phyloP scores from a whole-genome alignment of 1,140 invertebrate genomes.

The Lysiphlebus fabarum region DNA sequence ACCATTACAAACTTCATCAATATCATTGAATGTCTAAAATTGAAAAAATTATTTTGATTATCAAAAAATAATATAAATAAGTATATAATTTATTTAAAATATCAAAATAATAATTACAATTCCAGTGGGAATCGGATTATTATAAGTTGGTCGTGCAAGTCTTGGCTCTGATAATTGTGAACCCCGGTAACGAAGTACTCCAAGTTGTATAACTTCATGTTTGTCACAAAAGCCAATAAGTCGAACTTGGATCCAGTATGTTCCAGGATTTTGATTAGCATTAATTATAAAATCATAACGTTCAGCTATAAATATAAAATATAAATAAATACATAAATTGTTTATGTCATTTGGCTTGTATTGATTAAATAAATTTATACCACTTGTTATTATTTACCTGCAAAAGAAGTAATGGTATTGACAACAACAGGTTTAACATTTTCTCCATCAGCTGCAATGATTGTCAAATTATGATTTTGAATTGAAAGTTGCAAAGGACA shows the following conservation, averaged over 20 bases:
- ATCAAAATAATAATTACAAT: slow-evolving; percentile 7
- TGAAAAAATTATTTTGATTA: neutral
- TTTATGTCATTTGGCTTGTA: neutral
- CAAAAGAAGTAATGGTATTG: slow-evolving; percentile 18
- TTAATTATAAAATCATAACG: slow-evolving; percentile 55
- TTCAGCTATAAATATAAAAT: slow-evolving; percentile 49
- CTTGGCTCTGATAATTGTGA: neutral
- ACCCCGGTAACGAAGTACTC: slow-evolving; percentile 49
- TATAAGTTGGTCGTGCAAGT: neutral
- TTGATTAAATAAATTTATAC: neutral
- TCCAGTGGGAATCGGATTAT: slow-evolving; percentile 7
- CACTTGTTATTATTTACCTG: slow-evolving; percentile 9
- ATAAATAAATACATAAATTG: neutral
- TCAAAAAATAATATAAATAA: neutral
- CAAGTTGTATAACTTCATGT: slow-evolving; percentile 49
- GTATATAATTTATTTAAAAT: neutral
- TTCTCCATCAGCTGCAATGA: slow-evolving; percentile 56
- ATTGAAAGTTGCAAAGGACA: slow-evolving; percentile 56
- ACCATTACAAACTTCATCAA: slow-evolving; percentile 17
- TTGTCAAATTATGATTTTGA: slow-evolving; percentile 53
- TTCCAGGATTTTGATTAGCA: slow-evolving; percentile 39
- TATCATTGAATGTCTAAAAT: slow-evolving; percentile 14
- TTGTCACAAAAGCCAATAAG: slow-evolving; percentile 49
- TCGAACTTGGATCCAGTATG: slow-evolving; percentile 54
- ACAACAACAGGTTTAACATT: slow-evolving; percentile 12